phyloP scores from a whole-genome alignment of 2,797 vertebrate genomes.

The Graptemys geographica region DNA sequence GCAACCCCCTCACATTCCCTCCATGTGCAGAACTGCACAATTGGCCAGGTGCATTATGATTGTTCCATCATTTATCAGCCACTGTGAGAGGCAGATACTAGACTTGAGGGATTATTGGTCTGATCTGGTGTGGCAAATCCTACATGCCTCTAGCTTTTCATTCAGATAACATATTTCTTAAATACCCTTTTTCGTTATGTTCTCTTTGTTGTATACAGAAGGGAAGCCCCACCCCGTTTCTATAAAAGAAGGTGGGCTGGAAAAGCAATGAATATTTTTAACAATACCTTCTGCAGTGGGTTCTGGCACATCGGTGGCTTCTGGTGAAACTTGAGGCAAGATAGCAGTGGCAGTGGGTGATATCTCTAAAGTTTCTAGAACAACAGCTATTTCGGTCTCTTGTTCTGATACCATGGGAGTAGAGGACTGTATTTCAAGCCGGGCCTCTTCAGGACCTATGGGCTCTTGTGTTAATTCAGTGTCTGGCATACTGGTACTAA shows the following conservation, averaged over 20 bases:
- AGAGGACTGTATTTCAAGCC: constrained; percentile 69
- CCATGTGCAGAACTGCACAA: background rate
- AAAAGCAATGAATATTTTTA: background rate
- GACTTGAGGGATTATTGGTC: background rate
- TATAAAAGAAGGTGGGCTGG: background rate
- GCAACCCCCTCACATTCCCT: background rate
- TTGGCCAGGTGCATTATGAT: background rate
- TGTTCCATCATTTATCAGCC: background rate
- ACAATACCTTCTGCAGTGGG: constrained; percentile 79
- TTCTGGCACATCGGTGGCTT: constrained; percentile 58
- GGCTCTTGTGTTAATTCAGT: constrained; percentile 66
- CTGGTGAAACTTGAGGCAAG: constrained; percentile 68
- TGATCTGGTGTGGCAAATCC: background rate
- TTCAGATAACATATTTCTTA: background rate
- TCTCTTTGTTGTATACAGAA: background rate
- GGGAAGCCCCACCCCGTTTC: background rate
- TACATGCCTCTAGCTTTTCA: background rate
- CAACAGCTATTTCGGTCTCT: constrained; percentile 60
- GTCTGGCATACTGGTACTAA: constrained; percentile 75
- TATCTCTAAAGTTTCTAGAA: constrained; percentile 45
- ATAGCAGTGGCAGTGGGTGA: constrained; percentile 52
- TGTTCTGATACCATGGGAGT: constrained; percentile 55
- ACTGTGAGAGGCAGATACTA: background rate
- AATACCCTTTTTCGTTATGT: background rate
- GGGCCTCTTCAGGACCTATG: constrained; percentile 70